Base-by-base conservation (phyloP, 2,113 vertebrate genomes). In the Tragelaphus buxtoni region DNA sequence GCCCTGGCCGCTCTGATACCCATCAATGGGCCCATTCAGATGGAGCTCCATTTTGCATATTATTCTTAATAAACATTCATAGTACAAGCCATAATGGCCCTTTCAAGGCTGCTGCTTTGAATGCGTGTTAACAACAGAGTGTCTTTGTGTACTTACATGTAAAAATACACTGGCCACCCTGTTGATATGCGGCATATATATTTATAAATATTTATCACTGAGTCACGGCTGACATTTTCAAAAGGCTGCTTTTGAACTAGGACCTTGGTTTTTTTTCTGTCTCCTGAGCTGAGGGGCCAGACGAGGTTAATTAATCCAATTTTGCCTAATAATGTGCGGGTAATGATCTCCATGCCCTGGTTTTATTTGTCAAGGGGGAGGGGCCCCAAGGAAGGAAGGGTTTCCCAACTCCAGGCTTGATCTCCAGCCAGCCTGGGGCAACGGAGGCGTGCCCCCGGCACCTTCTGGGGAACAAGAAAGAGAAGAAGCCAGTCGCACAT, bases 131-230 rank as follows among this genome's bases (percentile, higher is more conserved):
- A 89, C 93, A 97, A 98, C 98, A 99, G 96, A 97, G 97, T 85
- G 56, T 86, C 98, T 98, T 98, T 98, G 98, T 98, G 95, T 82
- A 80, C 81, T 18, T 74, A 84, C 96, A 26, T 86, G 94, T 92
- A 65, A 98, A 98, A 98, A 98, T 82, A 97, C 98, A 98, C 93
- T 83, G 47, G 58, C 76, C 91, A 45, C 81, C 97, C 94, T 97
- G 95, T 22, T 74, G 98, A 98, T 92, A 96, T 30, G n/a, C 82
- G 61, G 98, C 86, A 11, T 42, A 3, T 94, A 47, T 98, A 98
- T 98, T 98, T 98, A 98, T 98, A 98, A 97, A 98, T 98, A 98
- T 97, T 97, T 97, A 96, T 98, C 95, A 97, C 80, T 39, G 9
- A 39, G 97, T 97, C 98, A 74, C 65, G 98, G 97, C 49, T 97